phyloP scores from a whole-genome alignment of 2,888 invertebrate species.

The Lottia scabra region DNA sequence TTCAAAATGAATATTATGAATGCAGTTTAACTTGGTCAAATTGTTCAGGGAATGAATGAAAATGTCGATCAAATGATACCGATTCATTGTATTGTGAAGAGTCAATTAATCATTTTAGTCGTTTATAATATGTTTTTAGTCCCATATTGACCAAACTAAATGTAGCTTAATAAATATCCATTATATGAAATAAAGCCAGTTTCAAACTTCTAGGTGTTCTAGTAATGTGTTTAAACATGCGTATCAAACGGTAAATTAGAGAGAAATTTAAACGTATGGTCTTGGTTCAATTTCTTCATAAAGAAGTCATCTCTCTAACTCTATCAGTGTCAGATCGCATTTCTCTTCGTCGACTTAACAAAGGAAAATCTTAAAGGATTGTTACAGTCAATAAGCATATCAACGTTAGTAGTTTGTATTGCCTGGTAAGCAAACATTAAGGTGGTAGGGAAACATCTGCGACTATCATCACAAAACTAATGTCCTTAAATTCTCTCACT shows the following conservation, averaged over 20 bases:
- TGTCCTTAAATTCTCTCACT: neutral
- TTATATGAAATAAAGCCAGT: neutral
- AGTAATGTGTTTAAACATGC: neutral
- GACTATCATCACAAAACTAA: neutral
- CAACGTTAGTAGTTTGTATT: neutral
- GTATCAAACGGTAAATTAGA: neutral
- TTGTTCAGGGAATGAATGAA: too few relatives aligned
- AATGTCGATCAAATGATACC: neutral
- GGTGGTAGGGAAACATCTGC: neutral
- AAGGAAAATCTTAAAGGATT: neutral
- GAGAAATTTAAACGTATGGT: neutral
- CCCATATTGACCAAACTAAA: neutral
- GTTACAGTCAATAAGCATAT: conserved; percentile 4
- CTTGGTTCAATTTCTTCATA: too few relatives aligned
- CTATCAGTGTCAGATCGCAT: neutral
- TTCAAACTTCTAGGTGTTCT: neutral
- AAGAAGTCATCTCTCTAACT: neutral
- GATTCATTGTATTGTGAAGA: neutral
- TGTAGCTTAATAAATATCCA: neutral
- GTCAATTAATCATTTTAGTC: neutral
- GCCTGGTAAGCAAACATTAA: neutral
- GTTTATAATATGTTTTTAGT: too few relatives aligned
- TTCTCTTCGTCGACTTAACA: neutral
- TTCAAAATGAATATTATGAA: too few relatives aligned
- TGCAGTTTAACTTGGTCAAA: too few relatives aligned